Conservation (phyloP, 2,888 invertebrate species). For the Urechis unicinctus region DNA sequence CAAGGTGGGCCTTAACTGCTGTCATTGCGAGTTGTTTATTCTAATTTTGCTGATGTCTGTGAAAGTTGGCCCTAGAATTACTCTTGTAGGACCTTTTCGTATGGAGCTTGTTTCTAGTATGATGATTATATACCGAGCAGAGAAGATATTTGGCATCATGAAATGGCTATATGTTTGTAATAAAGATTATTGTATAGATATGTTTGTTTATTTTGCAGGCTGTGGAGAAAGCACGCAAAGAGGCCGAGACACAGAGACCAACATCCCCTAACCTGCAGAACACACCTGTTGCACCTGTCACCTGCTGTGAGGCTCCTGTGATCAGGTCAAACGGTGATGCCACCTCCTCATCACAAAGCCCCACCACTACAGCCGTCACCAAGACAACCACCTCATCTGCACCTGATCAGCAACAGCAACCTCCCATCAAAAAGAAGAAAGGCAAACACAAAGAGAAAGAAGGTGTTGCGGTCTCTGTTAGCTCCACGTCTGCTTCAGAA, state of each 20-base stretch:
- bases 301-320: neutral
- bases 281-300: no score
- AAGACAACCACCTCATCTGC: conserved; percentile 5
- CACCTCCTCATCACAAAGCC: conserved; percentile 3
- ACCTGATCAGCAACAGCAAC: conserved; percentile 9
- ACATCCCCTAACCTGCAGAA: no score
- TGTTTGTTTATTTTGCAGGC: conserved; percentile 23
- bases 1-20: conserved; percentile 44
- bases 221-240: conserved; percentile 31
- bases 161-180: no score
- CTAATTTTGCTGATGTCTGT: no score
- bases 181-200: no score
- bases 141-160: no score
- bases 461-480: neutral
- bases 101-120: no score
- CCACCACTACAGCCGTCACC: conserved; percentile 4
- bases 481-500: neutral
- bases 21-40: neutral
- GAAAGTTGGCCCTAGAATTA: no score
- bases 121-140: no score
- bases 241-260: conserved; percentile 7
- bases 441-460: conserved; percentile 6
- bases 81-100: neutral
- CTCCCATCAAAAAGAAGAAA: conserved; percentile 12
- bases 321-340: neutral